These are phyloP conservation scores for Symphodus melops DNA, from an alignment of 2,113 vertebrate species.

Conservation along the genomic window DNA sequence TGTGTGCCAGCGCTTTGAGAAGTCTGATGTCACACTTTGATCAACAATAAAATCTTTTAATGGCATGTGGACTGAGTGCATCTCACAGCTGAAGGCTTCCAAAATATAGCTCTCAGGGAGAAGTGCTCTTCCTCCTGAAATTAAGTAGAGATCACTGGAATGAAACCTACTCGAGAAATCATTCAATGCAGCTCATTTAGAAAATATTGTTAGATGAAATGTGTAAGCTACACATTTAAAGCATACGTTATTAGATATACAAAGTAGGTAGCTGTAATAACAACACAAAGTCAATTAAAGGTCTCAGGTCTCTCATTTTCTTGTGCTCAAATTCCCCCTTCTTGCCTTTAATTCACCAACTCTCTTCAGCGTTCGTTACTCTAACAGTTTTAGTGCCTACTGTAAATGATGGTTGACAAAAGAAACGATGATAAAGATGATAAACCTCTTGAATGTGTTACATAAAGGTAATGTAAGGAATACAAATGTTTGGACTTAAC, in stretches of 20 bases:
- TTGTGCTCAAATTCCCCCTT: too few species aligned
- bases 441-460: too few species aligned
- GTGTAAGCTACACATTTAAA: not conserved
- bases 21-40: conserved; percentile 47
- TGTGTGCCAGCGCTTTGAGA: conserved; percentile 53
- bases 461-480: too few species aligned
- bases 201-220: conserved; percentile 7
- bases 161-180: conserved; percentile 1
- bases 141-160: not conserved
- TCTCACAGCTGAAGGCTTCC: conserved; percentile 19
- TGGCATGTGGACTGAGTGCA: conserved; percentile 18
- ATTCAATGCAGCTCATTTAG: not conserved
- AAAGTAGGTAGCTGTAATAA: not conserved
- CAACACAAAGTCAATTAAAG: not conserved
- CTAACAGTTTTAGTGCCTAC: not conserved
- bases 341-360: too few species aligned
- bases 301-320: not conserved
- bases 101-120: conserved; percentile 16
- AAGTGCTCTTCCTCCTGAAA: conserved; percentile 10
- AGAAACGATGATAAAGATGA: not conserved
- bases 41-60: conserved; percentile 37
- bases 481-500: too few species aligned
- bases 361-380: not conserved
- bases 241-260: not conserved
- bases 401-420: not conserved